Evolutionary conservation across 1,140 invertebrate species (phyloP).

Genomic region (Prorops nasuta): DNA sequence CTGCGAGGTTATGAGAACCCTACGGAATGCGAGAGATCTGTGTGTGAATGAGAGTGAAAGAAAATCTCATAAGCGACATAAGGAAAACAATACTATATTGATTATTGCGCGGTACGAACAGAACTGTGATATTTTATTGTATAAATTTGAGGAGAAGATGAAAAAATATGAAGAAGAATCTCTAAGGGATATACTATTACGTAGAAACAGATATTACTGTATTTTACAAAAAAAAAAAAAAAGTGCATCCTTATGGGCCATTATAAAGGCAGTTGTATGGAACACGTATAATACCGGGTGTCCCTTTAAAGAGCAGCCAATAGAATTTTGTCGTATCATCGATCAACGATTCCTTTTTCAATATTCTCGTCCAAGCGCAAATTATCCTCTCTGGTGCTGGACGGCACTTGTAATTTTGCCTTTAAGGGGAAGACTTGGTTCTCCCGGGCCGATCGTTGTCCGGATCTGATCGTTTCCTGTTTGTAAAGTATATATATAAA

Average conservation of each 20-base stretch:
- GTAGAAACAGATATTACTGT: slow-evolving; percentile 38
- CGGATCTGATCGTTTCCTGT: slow-evolving; percentile 49
- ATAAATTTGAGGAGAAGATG: slow-evolving; percentile 45
- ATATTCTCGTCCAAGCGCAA: no score
- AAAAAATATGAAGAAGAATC: slow-evolving; percentile 36
- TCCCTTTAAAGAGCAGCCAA: slow-evolving; percentile 19
- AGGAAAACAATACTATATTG: slow-evolving; percentile 45
- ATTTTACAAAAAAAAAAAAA: slow-evolving; percentile 42
- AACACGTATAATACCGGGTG: slow-evolving; percentile 18
- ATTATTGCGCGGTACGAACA: slow-evolving; percentile 56
- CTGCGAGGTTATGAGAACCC: no score
- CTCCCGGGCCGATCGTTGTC: slow-evolving; percentile 19
- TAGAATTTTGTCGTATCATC: no score
- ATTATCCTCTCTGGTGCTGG: no score
- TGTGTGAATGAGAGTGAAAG: slow-evolving; percentile 20
- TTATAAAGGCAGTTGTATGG: slow-evolving; percentile 34
- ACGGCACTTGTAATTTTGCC: slow-evolving; percentile 13
- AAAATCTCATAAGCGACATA: slow-evolving; percentile 33
- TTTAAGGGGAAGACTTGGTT: slow-evolving; percentile 25
- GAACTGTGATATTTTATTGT: slow-evolving; percentile 59
- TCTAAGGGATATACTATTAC: slow-evolving; percentile 34
- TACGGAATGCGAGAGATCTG: no score
- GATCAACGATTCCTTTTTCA: no score
- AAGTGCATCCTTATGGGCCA: slow-evolving; percentile 51
- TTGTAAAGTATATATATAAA: slow-evolving; percentile 41